phyloP scores from a whole-genome alignment of 2,797 vertebrate genomes.

The Trachurus trachurus region DNA sequence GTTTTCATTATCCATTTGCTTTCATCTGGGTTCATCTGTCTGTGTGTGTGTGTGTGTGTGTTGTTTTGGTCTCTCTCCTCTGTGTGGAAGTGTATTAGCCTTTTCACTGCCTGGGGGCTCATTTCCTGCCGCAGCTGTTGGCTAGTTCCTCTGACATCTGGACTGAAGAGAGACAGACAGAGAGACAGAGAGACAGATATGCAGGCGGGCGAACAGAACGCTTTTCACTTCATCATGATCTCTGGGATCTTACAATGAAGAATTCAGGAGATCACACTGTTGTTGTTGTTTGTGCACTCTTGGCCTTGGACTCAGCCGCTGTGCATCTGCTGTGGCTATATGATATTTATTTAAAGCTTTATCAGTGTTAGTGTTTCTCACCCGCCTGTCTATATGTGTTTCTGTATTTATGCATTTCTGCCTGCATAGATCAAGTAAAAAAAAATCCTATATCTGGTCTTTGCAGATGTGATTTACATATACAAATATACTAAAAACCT shows the following conservation, averaged over 20 bases:
- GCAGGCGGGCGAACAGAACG: constrained; percentile 48
- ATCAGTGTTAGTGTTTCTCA: constrained; percentile 35
- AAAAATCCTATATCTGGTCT: constrained; percentile 34
- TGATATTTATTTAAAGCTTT: constrained; percentile 64
- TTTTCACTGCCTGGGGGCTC: constrained; percentile 76
- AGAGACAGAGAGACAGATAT: constrained; percentile 36
- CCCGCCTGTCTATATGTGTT: constrained; percentile 35
- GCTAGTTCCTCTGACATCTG: constrained; percentile 82
- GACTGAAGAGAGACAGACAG: constrained; percentile 71
- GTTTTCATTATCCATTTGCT: constrained; percentile 17
- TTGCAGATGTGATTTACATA: background rate
- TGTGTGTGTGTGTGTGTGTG: constrained; percentile 21
- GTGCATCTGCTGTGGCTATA: constrained; percentile 53
- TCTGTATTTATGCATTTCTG: constrained; percentile 29
- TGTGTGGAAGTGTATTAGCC: constrained; percentile 75
- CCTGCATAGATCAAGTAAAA: constrained; percentile 20
- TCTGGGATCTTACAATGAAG: constrained; percentile 59
- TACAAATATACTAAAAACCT: too few relatives aligned
- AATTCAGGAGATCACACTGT: constrained; percentile 56
- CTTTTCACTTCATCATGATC: constrained; percentile 64
- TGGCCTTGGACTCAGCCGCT: constrained; percentile 46
- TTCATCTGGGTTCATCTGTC: constrained; percentile 32
- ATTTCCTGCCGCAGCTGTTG: constrained; percentile 82
- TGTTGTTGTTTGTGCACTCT: constrained; percentile 50
- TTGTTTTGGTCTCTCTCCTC: constrained; percentile 59